These are phyloP conservation scores for Drosophila pectinifera DNA, from an alignment of 1,140 invertebrate genomes.

Conservation along the genomic window DNA sequence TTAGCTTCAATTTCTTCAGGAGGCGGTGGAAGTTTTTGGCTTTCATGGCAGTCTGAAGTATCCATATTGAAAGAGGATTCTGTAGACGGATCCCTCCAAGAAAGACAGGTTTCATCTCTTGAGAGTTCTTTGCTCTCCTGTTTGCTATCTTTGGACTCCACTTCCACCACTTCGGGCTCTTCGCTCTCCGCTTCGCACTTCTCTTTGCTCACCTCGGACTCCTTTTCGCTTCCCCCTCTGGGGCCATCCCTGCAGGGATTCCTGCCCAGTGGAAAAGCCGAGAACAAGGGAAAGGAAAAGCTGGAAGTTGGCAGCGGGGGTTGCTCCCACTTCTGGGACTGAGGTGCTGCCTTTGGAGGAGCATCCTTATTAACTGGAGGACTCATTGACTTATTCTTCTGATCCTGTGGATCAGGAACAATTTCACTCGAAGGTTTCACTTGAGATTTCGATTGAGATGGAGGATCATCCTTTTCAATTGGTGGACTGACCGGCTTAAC, in stretches of 20 bases:
- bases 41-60: background rate
- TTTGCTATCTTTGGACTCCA: too few relatives aligned
- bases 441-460: too few relatives aligned
- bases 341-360: background rate
- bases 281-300: background rate
- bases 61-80: background rate
- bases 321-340: background rate
- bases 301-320: background rate
- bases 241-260: conserved; percentile 32
- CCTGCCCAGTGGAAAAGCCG: conserved; percentile 22
- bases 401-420: background rate
- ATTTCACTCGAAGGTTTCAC: background rate
- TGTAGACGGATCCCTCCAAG: background rate
- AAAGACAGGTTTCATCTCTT: background rate
- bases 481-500: background rate
- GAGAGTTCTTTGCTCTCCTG: background rate
- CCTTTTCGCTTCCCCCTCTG: too few relatives aligned
- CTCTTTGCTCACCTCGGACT: too few relatives aligned
- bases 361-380: too few relatives aligned
- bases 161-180: background rate
- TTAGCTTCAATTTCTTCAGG: background rate
- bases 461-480: background rate
- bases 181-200: background rate
- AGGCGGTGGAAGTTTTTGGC: background rate
- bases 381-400: background rate